Conservation (phyloP, 2,797 vertebrate species). For the Microhierax caerulescens region DNA sequence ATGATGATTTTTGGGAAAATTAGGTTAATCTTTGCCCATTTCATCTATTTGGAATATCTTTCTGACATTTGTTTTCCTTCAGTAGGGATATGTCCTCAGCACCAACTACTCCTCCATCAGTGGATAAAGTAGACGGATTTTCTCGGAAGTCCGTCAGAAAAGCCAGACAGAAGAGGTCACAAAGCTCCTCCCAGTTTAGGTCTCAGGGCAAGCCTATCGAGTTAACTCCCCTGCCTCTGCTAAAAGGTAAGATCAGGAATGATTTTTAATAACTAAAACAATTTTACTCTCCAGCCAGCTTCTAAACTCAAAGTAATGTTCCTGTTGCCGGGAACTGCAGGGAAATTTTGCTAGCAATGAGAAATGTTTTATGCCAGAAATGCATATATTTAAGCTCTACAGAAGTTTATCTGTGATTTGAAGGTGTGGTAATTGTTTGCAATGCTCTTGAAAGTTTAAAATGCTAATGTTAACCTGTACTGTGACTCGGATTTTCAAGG, state of each 20-base stretch:
- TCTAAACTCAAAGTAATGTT: not conserved
- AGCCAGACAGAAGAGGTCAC: constrained; percentile 99
- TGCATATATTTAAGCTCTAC: not conserved
- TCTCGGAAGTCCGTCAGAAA: constrained; percentile 99
- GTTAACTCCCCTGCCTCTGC: constrained; percentile 95
- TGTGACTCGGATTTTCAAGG: not conserved
- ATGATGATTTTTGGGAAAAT: not conserved
- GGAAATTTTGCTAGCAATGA: not conserved
- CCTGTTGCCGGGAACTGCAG: not conserved
- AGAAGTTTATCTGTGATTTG: constrained; percentile 32
- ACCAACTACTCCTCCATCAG: constrained; percentile 98
- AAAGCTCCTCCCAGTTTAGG: constrained; percentile 98
- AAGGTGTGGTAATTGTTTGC: constrained; percentile 33
- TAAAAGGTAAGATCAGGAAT: constrained; percentile 89
- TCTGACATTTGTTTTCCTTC: constrained; percentile 63
- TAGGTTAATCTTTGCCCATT: not conserved
- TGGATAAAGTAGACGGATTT: constrained; percentile 99
- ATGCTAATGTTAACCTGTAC: not conserved
- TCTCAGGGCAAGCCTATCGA: constrained; percentile 99
- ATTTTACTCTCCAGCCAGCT: not conserved
- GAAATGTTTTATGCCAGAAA: not conserved
- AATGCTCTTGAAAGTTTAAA: constrained; percentile 5
- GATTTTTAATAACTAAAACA: not conserved
- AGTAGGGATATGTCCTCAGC: constrained; percentile 99
- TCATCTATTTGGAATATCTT: not conserved